Base-by-base conservation (phyloP, 2,113 vertebrate genomes). In the Poecilia latipinna region DNA sequence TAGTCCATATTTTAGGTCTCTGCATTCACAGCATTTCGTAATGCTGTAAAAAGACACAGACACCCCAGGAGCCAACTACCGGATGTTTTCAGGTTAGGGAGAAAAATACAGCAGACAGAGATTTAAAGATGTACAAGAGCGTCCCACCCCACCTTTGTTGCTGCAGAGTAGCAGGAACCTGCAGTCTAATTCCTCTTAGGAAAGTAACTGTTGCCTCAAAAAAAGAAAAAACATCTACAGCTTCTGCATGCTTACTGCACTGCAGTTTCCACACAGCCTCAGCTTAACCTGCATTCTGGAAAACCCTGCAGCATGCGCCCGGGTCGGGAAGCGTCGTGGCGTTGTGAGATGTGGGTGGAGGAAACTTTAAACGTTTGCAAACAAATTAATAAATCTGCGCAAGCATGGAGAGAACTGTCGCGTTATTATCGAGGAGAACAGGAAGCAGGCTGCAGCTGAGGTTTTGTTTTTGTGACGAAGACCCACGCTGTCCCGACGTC, bases 161-260 rank as follows among this genome's bases (percentile, higher is more conserved):
- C 72, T 42, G 73, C 75, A 61, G 51, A 29, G 8, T 28, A 75
- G 29, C 64, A 67, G 33, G 24, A 80, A 72, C 35, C 67, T 79
- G 61, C 61, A 61, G 74, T 74, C 24, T 83, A 51, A 65, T 72
- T 70, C 64, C 24, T 76, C 66, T 66, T 65, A 51, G 15, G 15
- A 69, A 64, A 67, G 66, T 57, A 54, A 28, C 65, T 84, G 80
- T 74, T 77, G 79, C 69, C 77, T 61, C 0, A 0, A 60, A 77
- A 31, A 33, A 33, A 33, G 7, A 33, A 68, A 68, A 33, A 33
- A 48, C 19, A 48, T 48, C 44, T 42, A 65, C 37, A 66, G 51
- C 66, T 77, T 37, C 61, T 87, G 70, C 86, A 77, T 83, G 89
- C 73, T 71, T 29, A 51, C 84, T 84, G 85, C 83, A 86, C 85